phyloP scores from a whole-genome alignment of 2,113 vertebrate species.

The Asarcornis scutulata region DNA sequence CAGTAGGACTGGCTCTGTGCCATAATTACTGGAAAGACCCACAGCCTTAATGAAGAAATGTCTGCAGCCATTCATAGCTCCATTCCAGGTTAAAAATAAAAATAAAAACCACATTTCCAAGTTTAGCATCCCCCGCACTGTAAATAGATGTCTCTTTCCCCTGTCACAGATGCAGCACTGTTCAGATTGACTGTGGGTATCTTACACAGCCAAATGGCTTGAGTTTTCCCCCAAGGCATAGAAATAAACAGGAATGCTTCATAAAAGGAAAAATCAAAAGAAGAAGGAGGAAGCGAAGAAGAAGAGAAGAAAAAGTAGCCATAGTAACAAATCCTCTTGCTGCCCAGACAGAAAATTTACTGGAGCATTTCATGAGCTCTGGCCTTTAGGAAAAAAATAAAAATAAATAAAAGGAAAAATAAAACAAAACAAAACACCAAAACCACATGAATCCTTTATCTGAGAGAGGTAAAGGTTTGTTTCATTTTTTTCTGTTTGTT shows the following conservation, averaged over 20 bases:
- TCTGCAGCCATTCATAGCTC: constrained; percentile 28
- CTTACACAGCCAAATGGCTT: background rate
- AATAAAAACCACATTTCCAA: background rate
- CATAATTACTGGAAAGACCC: constrained; percentile 59
- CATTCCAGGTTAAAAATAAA: constrained; percentile 60
- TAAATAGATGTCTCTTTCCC: constrained; percentile 17
- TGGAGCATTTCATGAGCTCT: background rate
- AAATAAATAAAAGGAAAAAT: background rate
- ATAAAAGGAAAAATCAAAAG: background rate
- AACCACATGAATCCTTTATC: background rate
- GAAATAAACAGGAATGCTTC: constrained; percentile 4
- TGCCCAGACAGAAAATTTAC: background rate
- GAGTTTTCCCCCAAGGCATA: background rate
- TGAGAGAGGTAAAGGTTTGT: background rate
- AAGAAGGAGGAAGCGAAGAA: background rate
- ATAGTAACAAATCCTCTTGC: background rate
- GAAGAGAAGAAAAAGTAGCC: background rate
- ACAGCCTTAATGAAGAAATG: constrained; percentile 4
- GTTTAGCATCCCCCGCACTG: background rate
- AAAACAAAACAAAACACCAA: background rate
- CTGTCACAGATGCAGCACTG: constrained; percentile 29
- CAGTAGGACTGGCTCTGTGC: constrained; percentile 13
- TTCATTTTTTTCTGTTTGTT: background rate
- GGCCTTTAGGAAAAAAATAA: background rate
- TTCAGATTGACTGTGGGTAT: background rate